These are phyloP conservation scores for Cebidichthys violaceus DNA, from an alignment of 2,113 vertebrate genomes.

Conservation along the genomic window DNA sequence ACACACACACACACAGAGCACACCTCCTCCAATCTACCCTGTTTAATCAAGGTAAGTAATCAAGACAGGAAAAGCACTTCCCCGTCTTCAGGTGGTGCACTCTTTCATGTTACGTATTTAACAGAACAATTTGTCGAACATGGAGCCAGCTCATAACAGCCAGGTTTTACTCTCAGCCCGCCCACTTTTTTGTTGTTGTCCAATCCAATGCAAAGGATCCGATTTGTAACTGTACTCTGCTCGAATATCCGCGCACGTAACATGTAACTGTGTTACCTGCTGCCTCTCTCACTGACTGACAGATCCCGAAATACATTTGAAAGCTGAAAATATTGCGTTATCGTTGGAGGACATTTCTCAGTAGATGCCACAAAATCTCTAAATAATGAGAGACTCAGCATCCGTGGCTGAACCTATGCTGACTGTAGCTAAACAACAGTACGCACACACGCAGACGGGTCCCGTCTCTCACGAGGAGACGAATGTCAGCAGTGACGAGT, in stretches of 20 bases:
- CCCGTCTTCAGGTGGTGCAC: constrained; percentile 58
- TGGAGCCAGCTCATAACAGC: constrained; percentile 20
- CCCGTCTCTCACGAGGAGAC: not conserved
- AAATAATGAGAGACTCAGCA: not conserved
- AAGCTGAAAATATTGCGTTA: not conserved
- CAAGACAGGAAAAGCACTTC: constrained; percentile 62
- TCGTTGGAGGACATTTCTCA: not conserved
- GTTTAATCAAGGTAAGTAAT: constrained; percentile 76
- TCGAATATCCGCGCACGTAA: not conserved
- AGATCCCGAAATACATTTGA: not conserved
- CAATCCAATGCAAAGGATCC: not conserved
- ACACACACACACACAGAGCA: too few species aligned
- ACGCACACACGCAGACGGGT: constrained; percentile 10
- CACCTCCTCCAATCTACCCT: constrained; percentile 40
- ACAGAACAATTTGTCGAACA: constrained; percentile 57
- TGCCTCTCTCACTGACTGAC: not conserved
- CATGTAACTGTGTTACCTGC: not conserved
- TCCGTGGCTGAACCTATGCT: not conserved
- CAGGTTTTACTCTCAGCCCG: not conserved
- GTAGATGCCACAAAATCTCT: not conserved
- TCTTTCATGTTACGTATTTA: constrained; percentile 47
- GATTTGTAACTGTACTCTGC: not conserved
- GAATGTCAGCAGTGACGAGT: not conserved
- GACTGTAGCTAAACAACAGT: constrained; percentile 11
- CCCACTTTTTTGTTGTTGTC: too few species aligned